Conservation (phyloP, 2,888 invertebrate species). For the Agrochola litura region DNA sequence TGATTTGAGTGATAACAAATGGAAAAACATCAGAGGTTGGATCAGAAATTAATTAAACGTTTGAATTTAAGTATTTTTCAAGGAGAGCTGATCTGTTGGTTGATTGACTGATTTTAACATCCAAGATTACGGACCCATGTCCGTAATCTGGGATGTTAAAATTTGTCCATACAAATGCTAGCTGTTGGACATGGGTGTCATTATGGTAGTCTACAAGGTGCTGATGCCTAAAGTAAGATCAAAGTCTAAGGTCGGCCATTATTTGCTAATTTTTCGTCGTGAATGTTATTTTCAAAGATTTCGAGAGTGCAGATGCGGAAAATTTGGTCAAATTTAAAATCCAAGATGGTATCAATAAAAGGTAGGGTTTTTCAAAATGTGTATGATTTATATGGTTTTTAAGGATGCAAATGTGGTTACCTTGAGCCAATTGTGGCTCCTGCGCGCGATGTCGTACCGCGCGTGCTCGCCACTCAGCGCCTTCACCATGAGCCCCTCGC, state of each 20-base stretch:
- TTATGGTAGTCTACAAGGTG: background rate
- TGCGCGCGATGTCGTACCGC: constrained; percentile 98
- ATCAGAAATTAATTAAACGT: background rate
- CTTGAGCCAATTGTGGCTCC: constrained; percentile 97
- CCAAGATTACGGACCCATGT: no score
- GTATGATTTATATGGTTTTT: background rate
- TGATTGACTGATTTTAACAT: background rate
- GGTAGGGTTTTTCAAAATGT: no score
- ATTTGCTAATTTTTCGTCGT: background rate
- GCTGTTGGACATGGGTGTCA: no score
- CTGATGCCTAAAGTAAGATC: background rate
- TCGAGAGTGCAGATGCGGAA: background rate
- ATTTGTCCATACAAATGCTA: no score
- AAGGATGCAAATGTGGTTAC: background rate
- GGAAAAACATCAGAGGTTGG: background rate
- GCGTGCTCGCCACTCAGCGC: constrained; percentile 95
- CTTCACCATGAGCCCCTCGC: constrained; percentile 99
- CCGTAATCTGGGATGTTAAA: no score
- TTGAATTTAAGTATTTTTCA: background rate
- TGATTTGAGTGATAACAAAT: background rate
- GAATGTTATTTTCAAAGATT: background rate
- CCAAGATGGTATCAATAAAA: background rate
- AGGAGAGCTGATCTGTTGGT: background rate
- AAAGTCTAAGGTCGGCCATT: background rate
- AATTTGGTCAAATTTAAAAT: background rate